phyloP scores from a whole-genome alignment of 2,888 invertebrate species.

The Rhagonycha fulva region DNA sequence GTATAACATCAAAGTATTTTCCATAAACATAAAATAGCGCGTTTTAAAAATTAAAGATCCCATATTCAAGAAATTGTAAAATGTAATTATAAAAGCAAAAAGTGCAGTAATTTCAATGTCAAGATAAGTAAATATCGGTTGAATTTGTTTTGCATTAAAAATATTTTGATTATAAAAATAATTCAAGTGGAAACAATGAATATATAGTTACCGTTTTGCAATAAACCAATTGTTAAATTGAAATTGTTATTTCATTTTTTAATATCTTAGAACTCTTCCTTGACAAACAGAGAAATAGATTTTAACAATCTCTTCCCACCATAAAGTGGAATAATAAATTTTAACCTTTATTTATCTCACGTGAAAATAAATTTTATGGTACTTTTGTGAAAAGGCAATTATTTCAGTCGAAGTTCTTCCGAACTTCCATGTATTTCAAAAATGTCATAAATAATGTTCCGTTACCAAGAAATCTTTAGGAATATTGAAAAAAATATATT shows the following conservation, averaged over 20 bases:
- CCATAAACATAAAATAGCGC: too few species aligned
- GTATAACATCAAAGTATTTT: too few species aligned
- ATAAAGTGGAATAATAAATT: neutral
- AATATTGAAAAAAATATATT: neutral
- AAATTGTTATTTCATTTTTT: neutral
- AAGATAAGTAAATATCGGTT: neutral
- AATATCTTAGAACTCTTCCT: neutral
- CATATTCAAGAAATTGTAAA: too few species aligned
- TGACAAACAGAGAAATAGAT: neutral
- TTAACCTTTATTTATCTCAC: neutral
- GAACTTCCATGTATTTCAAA: neutral
- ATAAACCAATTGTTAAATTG: neutral
- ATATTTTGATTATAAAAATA: neutral
- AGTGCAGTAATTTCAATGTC: neutral
- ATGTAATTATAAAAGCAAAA: too few species aligned
- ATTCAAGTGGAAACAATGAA: neutral
- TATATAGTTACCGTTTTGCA: neutral
- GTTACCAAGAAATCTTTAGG: neutral
- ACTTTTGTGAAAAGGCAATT: neutral
- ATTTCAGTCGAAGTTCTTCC: neutral
- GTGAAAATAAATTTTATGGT: neutral
- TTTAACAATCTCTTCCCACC: neutral
- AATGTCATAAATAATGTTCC: neutral
- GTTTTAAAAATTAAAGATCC: too few species aligned
- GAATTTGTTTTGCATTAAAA: neutral